Conservation (phyloP, 1,140 invertebrate species). For the Solenopsis invicta region DNA sequence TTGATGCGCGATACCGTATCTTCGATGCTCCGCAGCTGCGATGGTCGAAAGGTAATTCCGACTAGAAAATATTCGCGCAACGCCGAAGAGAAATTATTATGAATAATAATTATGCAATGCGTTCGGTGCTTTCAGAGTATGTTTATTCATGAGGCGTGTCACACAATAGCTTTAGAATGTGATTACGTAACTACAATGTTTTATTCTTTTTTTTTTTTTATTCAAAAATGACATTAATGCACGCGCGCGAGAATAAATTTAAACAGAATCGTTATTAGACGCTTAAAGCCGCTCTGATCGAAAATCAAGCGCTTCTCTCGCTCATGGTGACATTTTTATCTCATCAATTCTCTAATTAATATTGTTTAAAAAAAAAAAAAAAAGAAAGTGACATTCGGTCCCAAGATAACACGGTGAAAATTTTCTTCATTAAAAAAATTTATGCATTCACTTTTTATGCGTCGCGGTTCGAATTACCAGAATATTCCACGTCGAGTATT, state of each 20-base stretch:
- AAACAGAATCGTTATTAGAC: no score
- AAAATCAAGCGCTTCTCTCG: no score
- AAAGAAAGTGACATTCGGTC: neutral
- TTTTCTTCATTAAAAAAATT: neutral
- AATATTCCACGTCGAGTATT: slow-evolving; percentile 14
- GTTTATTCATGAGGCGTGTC: neutral
- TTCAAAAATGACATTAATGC: neutral
- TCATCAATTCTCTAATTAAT: no score
- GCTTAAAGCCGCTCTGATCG: no score
- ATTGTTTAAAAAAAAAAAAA: no score
- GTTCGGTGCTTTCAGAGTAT: neutral
- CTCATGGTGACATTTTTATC: no score
- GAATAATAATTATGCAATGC: neutral
- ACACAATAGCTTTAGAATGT: neutral
- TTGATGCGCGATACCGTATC: neutral
- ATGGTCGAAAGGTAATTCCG: neutral
- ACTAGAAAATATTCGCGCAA: neutral
- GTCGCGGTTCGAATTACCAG: neutral
- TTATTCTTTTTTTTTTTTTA: neutral
- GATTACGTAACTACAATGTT: neutral
- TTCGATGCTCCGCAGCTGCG: neutral
- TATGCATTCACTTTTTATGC: neutral
- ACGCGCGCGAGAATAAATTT: neutral
- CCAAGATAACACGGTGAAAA: neutral
- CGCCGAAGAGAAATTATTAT: neutral